Base-by-base conservation (phyloP, 2,888 invertebrate species). In the Dione vanillae region DNA sequence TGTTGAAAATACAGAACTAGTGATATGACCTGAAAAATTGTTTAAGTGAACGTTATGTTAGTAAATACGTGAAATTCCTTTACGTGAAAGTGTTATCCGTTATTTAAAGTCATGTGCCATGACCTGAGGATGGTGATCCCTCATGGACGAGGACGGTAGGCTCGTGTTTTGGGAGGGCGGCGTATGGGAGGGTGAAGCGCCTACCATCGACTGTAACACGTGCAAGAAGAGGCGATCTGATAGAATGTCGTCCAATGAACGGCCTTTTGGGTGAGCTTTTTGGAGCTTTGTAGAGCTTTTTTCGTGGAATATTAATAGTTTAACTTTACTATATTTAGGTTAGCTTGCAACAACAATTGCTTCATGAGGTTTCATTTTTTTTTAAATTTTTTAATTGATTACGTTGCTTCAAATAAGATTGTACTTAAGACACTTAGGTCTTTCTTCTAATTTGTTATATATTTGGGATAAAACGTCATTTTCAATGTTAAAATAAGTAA, bases 101-200 rank as follows among this genome's bases (percentile, higher is more conserved):
- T 47, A 3, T 19, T 54, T 3, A 19, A 49, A 14, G 52, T 37
- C 6, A 64, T 65, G 65, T 20, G 37, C 54, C 37, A 67, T 69
- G 64, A 61, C 5, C 49, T 49, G 49, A 20, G 51, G 65, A 81
- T 86, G 83, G 74, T 66, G 74, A 70, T 78, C 71, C 80, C 82
- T 80, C 76, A 92, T 92, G 92, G 92, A 92, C 82, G 87, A 87
- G 85, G 92, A 92, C 78, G 93, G 92, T 69, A 85, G 90, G 49
- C 81, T 92, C 71, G 86, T 92, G 75, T 92, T 92, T 78, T 92
- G 92, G 92, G 92, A 92, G 81, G 86, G 87, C 47, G 92, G 92
- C 65, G 81, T 92, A 74, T 92, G 91, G 91, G 92, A 90, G 78
- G 89, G 87, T 2, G 90, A 85, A 52, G 90, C 92, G 19, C 92